These are phyloP conservation scores for Apaloderma vittatum DNA, from an alignment of 2,113 vertebrate genomes.

Conservation along the genomic window DNA sequence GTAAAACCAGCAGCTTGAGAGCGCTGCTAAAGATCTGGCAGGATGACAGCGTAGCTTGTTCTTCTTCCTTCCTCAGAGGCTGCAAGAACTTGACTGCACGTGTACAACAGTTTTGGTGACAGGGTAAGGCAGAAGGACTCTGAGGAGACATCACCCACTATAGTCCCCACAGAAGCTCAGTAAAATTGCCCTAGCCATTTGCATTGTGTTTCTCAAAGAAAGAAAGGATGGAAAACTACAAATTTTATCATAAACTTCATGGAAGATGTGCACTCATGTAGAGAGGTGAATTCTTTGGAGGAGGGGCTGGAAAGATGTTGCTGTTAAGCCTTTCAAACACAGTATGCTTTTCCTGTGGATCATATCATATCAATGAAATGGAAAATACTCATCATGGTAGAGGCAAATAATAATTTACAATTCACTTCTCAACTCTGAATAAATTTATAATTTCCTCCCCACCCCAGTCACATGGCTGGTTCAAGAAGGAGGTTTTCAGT, in stretches of 20 bases:
- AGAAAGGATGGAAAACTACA: not conserved
- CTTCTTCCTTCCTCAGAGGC: not conserved
- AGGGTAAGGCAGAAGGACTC: not conserved
- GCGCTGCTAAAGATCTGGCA: not conserved
- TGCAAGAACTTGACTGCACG: not conserved
- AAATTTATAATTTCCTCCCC: not conserved
- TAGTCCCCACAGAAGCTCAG: not conserved
- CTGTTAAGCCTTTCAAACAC: not conserved
- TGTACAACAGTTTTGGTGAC: not conserved
- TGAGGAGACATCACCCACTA: not conserved
- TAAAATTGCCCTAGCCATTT: not conserved
- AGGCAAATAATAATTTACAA: not conserved
- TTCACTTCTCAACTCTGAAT: not conserved
- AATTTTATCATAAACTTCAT: not conserved
- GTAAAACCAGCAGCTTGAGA: not conserved
- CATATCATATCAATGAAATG: not conserved
- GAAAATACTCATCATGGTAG: not conserved
- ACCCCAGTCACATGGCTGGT: fast-evolving
- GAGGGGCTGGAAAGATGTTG: not conserved
- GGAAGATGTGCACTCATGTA: not conserved
- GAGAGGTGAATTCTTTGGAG: not conserved
- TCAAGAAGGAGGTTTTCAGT: not conserved
- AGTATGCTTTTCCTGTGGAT: not conserved
- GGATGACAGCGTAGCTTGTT: fast-evolving
- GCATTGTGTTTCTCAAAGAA: not conserved